Evolutionary conservation across 2,113 vertebrate species (phyloP), one percentile per base, ranked within the genome.

Genomic region (Peromyscus leucopus): DNA sequence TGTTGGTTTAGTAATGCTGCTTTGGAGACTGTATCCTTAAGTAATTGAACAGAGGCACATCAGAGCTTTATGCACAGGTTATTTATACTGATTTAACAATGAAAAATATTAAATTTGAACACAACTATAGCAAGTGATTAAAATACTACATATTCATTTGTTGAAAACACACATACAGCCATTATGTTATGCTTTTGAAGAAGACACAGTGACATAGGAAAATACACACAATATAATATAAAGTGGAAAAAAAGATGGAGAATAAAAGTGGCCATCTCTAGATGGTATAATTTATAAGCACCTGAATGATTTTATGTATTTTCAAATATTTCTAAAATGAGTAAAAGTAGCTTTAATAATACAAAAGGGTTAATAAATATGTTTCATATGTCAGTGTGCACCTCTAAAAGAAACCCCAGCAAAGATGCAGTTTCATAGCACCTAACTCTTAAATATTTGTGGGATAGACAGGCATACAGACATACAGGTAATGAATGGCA

Each of bases 301-400:
- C 4, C 12, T 90, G 80, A 95, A 91, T 94, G 79, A 95, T 91
- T 96, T 95, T 88, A 16, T 76, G 0, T 89, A 82, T 90, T 90
- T 93, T 94, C 5, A 94, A 72, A 93, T 59, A 59, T 69, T 90
- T 96, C 55, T 87, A 90, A 83, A 96, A 71, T 92, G 59, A 96
- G 82, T 10, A 76, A 93, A 97, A 83, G 33, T 76, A 91, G 26
- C n/a, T 93, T 94, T 96, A 92, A 97, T 84, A 93, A 90, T 95
- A 55, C 80, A 57, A 90, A 86, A 92, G 67, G 4, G 94, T 71
- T 92, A 89, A 93, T 87, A 82, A 90, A 85, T 33, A 89, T 67
- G 16, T 85, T 55, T 39, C 51, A 48, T 76, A 76, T 15, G 92
- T 87, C 42, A 93, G 55, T 87, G 11, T 91, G 78, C 51, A 95